Conservation (phyloP, 1,140 invertebrate genomes). For the Arion vulgaris region DNA sequence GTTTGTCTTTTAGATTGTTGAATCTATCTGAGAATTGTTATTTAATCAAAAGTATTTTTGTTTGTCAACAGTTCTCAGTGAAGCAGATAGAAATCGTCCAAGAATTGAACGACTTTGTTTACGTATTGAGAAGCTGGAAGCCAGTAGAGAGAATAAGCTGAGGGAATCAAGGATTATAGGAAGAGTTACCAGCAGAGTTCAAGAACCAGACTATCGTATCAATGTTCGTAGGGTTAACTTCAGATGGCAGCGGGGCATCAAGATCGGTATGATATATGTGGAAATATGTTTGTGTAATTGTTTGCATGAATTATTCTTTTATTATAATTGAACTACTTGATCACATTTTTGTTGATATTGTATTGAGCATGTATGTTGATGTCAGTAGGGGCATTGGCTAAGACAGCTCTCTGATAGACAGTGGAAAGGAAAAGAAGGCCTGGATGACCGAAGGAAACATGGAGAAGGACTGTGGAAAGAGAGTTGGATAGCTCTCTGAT, state of each 20-base stretch:
- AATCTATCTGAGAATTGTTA: too few relatives aligned
- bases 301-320: too few relatives aligned
- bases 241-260: slow-evolving; percentile 92
- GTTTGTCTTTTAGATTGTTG: too few relatives aligned
- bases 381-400: too few relatives aligned
- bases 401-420: too few relatives aligned
- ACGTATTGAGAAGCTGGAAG: slow-evolving; percentile 76
- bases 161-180: slow-evolving; percentile 81
- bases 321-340: too few relatives aligned
- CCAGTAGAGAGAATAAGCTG: slow-evolving; percentile 78
- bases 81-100: background rate
- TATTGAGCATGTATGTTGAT: too few relatives aligned
- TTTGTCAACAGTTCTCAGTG: slow-evolving; percentile 14
- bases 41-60: background rate
- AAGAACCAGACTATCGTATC: slow-evolving; percentile 73
- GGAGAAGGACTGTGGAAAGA: too few relatives aligned
- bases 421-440: too few relatives aligned
- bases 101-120: slow-evolving; percentile 45
- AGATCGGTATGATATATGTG: slow-evolving; percentile 82
- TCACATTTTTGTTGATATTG: too few relatives aligned
- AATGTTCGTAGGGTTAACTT: slow-evolving; percentile 83
- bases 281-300: background rate
- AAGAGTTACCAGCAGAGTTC: slow-evolving; percentile 74
- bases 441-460: too few relatives aligned
- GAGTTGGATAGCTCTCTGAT: too few relatives aligned